These are phyloP conservation scores for Aegypius monachus DNA, from an alignment of 2,113 vertebrate genomes.

Conservation along the genomic window DNA sequence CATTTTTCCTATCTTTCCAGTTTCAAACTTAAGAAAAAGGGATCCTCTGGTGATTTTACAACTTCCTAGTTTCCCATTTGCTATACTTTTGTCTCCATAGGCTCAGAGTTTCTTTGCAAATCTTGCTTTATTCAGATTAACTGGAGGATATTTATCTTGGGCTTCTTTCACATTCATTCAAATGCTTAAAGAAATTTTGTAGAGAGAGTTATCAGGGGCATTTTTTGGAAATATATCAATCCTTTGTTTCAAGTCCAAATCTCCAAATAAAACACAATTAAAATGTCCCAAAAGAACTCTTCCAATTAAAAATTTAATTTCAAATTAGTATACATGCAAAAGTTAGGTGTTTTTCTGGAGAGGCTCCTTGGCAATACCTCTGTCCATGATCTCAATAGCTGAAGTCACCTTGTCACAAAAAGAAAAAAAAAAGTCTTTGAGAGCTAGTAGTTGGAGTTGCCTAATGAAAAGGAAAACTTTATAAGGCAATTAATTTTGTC, in stretches of 20 bases:
- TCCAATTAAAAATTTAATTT: not conserved
- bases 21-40: not conserved
- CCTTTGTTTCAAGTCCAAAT: not conserved
- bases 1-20: not conserved
- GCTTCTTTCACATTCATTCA: not conserved
- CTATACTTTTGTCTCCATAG: not conserved
- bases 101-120: not conserved
- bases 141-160: not conserved
- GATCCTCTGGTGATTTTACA: not conserved
- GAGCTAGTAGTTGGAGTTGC: not conserved
- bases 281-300: not conserved
- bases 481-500: not conserved
- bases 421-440: not conserved
- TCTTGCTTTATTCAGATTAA: not conserved
- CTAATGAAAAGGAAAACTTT: not conserved
- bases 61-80: not conserved
- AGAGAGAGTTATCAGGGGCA: not conserved
- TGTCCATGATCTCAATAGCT: not conserved
- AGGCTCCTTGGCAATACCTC: not conserved
- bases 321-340: not conserved
- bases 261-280: not conserved
- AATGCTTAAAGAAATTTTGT: not conserved
- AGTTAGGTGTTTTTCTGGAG: not conserved
- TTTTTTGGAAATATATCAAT: not conserved
- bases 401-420: not conserved